Evolutionary conservation across 64 coral and sea anemone genomes (phyloP), one percentile per base, ranked within the genome.

Genomic region (Stichodactyla mertensii): DNA sequence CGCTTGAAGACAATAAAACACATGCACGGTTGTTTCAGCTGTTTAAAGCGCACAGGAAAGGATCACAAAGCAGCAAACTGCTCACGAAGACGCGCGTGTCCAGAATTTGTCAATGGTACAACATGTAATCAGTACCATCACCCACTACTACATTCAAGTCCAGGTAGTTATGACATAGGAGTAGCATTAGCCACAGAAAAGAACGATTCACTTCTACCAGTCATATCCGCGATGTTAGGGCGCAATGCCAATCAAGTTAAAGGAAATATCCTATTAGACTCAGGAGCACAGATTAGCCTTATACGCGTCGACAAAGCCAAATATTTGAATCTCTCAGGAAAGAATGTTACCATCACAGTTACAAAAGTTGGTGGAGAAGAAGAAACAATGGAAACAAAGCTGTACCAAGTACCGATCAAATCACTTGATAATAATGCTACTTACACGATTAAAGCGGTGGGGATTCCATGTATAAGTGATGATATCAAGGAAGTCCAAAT

Each of bases 1-100:
- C 55, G 89, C n/a, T 19, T 91, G 55, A 87, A 92, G 67, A 53
- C 80, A 15, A 59, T 16, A 12, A 88, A 88, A 55, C 86, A 36
- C 10, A 85, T 88, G n/a, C 91, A 92, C 71, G 54, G 84, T 16
- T 85, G 91, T 19, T 92, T 92, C 36, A 92, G 86, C 28, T 88
- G 91, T 18, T 85, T 92, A 53, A 93, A 88, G 52, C 79, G 64
- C 7, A 79, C 82, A 7, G 69, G 87, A 62, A 58, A 61, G 4
- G 45, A 91, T 10, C 89, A 91, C n/a, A 52, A 67, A 80, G 16
- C 11, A 51, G 52, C 52, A 4, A 91, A 86, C 51, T 83, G 85
- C 55, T 87, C 71, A 16, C 55, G 78, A 87, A 51, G 79, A 5
- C 86, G 54, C 16, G 13, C 54, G 69, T 86, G 90, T 56, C 52